phyloP scores from a whole-genome alignment of 1,140 invertebrate genomes.

The Brachionus asplanchnoidis region DNA sequence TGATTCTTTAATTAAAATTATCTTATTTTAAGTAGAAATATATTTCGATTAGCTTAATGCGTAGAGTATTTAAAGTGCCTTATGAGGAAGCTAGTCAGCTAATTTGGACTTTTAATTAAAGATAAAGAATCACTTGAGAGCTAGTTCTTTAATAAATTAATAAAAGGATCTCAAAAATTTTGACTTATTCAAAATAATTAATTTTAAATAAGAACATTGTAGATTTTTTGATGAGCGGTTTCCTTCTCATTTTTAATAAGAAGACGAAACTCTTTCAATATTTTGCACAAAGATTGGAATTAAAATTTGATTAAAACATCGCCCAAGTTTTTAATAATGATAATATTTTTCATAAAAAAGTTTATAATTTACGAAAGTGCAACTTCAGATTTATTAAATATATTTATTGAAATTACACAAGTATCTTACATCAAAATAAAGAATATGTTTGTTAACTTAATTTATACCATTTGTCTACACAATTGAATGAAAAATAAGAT shows the following conservation, averaged over 20 bases:
- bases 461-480: too few relatives aligned
- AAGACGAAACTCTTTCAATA: neutral
- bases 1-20: neutral
- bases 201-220: neutral
- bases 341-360: neutral
- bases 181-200: neutral
- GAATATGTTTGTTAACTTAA: too few relatives aligned
- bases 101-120: neutral
- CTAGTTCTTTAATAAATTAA: neutral
- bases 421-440: neutral
- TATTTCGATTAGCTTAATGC: neutral
- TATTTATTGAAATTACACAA: neutral
- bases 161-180: neutral
- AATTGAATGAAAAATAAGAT: too few relatives aligned
- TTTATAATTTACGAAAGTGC: neutral
- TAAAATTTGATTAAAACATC: neutral
- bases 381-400: neutral
- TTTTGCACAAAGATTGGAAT: neutral
- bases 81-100: neutral
- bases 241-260: neutral
- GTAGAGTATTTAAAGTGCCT: neutral
- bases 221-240: neutral
- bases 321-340: neutral
- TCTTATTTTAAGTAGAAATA: neutral
- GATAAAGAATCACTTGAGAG: slow-evolving; percentile 7